These are phyloP conservation scores for Deilephila elpenor DNA, from an alignment of 2,888 invertebrate species.

Conservation along the genomic window DNA sequence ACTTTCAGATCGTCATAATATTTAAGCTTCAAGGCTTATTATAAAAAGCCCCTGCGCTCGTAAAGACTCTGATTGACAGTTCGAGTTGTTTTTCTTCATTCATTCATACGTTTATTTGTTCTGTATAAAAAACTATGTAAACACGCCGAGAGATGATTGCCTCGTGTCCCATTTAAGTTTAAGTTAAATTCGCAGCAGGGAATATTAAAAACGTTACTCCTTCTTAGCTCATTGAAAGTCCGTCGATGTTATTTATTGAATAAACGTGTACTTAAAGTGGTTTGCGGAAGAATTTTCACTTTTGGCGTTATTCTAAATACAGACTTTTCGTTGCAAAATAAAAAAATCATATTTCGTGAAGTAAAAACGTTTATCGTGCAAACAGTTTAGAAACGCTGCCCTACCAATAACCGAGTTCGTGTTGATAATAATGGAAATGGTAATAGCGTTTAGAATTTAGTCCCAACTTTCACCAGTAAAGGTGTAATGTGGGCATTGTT, in stretches of 20 bases:
- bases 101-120: no score
- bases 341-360: constrained; percentile 18
- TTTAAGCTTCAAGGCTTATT: no score
- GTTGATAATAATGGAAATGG: constrained; percentile 36
- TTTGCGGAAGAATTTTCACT: neutral
- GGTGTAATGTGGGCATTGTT: constrained; percentile 28
- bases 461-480: constrained; percentile 34
- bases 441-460: constrained; percentile 34
- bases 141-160: no score
- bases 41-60: no score
- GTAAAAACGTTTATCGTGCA: constrained; percentile 20
- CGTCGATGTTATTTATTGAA: neutral
- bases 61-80: no score
- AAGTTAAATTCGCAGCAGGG: neutral
- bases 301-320: neutral
- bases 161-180: no score
- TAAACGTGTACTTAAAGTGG: neutral
- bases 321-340: neutral
- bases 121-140: no score
- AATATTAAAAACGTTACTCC: neutral
- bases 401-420: constrained; percentile 32
- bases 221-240: neutral
- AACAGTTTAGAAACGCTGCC: constrained; percentile 22
- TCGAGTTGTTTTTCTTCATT: no score
- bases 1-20: no score